Evolutionary conservation across 2,888 invertebrate genomes (phyloP).

Genomic region (Eupithecia insigniata): DNA sequence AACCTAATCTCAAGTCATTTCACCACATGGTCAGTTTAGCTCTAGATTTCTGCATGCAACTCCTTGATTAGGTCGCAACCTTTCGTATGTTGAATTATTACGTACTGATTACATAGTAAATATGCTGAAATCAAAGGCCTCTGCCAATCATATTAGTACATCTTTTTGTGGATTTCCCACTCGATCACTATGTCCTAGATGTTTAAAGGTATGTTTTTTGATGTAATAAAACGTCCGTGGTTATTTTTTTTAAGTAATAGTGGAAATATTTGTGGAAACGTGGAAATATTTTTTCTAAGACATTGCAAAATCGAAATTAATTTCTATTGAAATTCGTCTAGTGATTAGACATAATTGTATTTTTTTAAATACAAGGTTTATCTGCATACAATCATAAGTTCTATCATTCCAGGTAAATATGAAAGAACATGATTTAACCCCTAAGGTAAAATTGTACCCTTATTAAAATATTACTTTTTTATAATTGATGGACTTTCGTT

Average conservation of each 20-base stretch:
- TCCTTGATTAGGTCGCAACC: constrained; percentile 29
- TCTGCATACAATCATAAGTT: too few relatives aligned
- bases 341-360: too few relatives aligned
- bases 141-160: constrained; percentile 29
- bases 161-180: not conserved
- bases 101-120: constrained; percentile 7
- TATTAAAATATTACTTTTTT: not conserved
- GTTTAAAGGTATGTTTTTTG: not conserved
- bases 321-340: too few relatives aligned
- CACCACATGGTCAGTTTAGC: constrained; percentile 7
- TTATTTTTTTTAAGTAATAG: not conserved
- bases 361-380: too few relatives aligned
- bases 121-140: constrained; percentile 4
- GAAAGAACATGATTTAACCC: not conserved
- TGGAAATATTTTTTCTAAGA: too few relatives aligned
- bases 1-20: not conserved
- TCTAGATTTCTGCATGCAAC: constrained; percentile 23
- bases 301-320: too few relatives aligned
- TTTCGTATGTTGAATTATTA: constrained; percentile 16
- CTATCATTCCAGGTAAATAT: not conserved
- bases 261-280: too few relatives aligned
- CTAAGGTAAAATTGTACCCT: too few relatives aligned
- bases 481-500: too few relatives aligned
- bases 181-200: not conserved
- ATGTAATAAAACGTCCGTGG: not conserved